Conservation (phyloP, 2,888 invertebrate species). For the Acleris holmiana region DNA sequence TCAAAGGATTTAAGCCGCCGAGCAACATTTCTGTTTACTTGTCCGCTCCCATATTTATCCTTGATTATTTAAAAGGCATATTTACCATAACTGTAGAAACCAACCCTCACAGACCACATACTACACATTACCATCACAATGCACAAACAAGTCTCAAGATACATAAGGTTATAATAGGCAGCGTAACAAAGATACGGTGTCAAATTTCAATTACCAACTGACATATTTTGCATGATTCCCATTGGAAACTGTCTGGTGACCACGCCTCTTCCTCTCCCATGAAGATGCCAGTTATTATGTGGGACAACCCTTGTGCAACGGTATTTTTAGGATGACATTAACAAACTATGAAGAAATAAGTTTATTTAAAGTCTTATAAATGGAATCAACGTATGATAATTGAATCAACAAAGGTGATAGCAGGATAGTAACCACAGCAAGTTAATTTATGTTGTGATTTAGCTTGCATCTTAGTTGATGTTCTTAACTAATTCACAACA, state of each 20-base stretch:
- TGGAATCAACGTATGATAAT: too few species aligned
- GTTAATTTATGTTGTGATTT: too few species aligned
- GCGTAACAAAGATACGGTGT: constrained; percentile 56
- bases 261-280: constrained; percentile 77
- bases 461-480: neutral
- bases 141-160: constrained; percentile 21
- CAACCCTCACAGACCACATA: neutral
- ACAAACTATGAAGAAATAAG: neutral
- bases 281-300: constrained; percentile 68
- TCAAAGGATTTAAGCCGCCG: too few species aligned
- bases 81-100: neutral
- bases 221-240: constrained; percentile 56
- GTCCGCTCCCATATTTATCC: neutral
- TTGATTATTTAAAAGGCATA: neutral
- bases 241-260: constrained; percentile 70
- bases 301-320: constrained; percentile 40
- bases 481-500: neutral
- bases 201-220: constrained; percentile 63
- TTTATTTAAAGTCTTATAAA: too few species aligned
- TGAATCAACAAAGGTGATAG: too few species aligned
- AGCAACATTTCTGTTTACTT: neutral
- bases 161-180: constrained; percentile 31
- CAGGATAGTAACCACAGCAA: too few species aligned
- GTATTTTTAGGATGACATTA: constrained; percentile 27
- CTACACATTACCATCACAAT: constrained; percentile 4